Conservation (phyloP, 2,113 vertebrate genomes). For the Coptodon bakossiorum region DNA sequence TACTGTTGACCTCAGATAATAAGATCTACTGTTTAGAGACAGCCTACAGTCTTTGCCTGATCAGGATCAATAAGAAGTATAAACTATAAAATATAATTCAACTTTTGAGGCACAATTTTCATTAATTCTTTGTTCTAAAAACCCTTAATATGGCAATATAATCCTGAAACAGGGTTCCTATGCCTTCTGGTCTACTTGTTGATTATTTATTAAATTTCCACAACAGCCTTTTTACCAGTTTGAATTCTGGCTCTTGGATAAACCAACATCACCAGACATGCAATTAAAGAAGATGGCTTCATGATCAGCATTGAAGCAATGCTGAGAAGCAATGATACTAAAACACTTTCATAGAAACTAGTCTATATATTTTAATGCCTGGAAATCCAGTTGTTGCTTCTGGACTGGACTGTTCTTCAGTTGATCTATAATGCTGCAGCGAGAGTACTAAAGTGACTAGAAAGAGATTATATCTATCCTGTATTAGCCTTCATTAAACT, state of each 20-base stretch:
- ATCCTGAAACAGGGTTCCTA: background rate
- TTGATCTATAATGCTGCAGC: background rate
- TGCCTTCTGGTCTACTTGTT: background rate
- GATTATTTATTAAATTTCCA: background rate
- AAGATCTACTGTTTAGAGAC: background rate
- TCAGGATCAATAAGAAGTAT: background rate
- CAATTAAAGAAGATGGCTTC: background rate
- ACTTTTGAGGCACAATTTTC: background rate
- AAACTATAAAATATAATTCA: background rate
- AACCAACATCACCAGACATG: background rate
- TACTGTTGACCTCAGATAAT: background rate
- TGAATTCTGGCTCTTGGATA: background rate
- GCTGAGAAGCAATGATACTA: background rate
- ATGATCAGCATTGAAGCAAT: background rate
- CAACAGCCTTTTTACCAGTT: background rate
- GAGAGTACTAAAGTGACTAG: background rate
- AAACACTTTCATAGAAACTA: background rate
- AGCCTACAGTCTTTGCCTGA: background rate
- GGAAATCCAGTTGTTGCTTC: background rate
- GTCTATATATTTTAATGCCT: background rate
- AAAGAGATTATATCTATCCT: background rate
- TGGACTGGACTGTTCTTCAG: background rate
- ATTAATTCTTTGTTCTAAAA: background rate
- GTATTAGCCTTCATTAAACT: background rate
- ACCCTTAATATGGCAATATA: background rate